Base-by-base conservation (phyloP, 2,888 invertebrate species). In the Meloe dianella region DNA sequence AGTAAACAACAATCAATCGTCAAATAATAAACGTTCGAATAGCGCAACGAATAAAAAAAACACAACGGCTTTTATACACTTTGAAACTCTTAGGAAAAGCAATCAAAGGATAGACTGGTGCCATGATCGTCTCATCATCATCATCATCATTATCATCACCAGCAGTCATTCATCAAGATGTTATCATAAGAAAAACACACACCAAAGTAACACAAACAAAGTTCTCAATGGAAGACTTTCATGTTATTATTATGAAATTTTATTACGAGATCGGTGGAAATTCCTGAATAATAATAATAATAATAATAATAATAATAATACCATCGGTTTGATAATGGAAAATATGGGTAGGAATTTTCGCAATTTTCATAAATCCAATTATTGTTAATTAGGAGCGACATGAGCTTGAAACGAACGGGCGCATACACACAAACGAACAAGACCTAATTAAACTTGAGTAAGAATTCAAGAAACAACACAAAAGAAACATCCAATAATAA, bases 321-420 rank as follows among this genome's bases (percentile, higher is more conserved):
- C 4, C n/a, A n/a, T 3, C n/a, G 38, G 32, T 32, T 9, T 32
- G 32, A 32, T 32, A 32, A 38, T 38, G n/a, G 38, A 38, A 38
- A 38, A 38, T 38, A n/a, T 38, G n/a, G 38, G n/a, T 38, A 14
- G 38, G n/a, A 38, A 38, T n/a, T 38, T 38, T 38, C 38, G n/a
- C 38, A 32, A 38, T 38, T 38, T 38, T 38, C 38, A 38, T 38
- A 38, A 38, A 38, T 38, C 38, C 38, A 38, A 38, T 38, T 38
- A 38, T 38, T 38, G 38, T 38, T 38, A 38, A 38, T 38, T 38
- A 38, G 38, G n/a, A 38, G 38, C 38, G 38, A 38, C 38, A 38
- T 38, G 38, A 38, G 38, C 38, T n/a, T n/a, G n/a, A 38, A 38
- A 38, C 32, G 32, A 32, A 12, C 32, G 32, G 10, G 2, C 10